Evolutionary conservation across 2,797 vertebrate genomes (phyloP).

Genomic region (Acrocephalus scirpaceus): DNA sequence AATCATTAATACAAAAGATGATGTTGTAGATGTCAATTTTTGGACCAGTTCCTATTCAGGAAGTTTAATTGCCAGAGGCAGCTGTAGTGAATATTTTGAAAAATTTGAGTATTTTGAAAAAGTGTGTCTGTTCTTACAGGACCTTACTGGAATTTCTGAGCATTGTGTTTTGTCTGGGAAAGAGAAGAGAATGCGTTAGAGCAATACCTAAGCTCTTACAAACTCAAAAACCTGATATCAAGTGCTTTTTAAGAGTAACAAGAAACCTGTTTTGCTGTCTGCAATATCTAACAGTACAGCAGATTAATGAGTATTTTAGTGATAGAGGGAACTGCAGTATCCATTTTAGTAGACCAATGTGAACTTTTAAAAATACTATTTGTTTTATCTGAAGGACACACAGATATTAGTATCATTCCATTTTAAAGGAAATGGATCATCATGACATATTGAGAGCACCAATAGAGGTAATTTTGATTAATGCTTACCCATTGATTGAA

Average conservation of each 20-base stretch:
- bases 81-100: not conserved
- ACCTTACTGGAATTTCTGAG: not conserved
- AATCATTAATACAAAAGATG: not conserved
- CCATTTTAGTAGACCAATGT: not conserved
- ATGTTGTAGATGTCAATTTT: not conserved
- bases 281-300: not conserved
- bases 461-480: not conserved
- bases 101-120: not conserved
- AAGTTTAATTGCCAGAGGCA: not conserved
- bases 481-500: not conserved
- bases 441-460: not conserved
- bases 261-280: not conserved
- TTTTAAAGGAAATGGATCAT: not conserved
- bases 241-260: not conserved
- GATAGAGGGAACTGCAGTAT: not conserved
- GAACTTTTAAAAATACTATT: not conserved
- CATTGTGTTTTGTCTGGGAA: slow-evolving; percentile 30
- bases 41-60: not conserved
- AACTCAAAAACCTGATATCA: not conserved
- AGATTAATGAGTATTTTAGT: not conserved
- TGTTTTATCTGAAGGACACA: not conserved
- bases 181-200: not conserved
- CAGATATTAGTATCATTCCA: not conserved
- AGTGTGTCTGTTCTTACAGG: not conserved
- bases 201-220: not conserved